phyloP scores from a whole-genome alignment of 2,888 invertebrate genomes.

The Drepana falcataria region DNA sequence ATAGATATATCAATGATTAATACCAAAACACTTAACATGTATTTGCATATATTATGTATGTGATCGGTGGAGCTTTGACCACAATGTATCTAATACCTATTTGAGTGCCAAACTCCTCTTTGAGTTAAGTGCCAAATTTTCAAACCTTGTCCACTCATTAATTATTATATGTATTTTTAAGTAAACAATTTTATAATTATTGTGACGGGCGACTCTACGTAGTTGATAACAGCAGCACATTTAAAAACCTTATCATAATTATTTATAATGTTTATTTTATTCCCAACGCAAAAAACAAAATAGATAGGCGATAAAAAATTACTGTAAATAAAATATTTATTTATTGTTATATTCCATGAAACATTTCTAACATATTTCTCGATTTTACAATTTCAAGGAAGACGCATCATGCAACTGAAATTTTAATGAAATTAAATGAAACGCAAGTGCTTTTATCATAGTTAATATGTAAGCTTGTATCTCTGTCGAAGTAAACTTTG shows the following conservation, averaged over 20 bases:
- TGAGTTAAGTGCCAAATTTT: too few relatives aligned
- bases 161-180: too few relatives aligned
- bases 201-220: background rate
- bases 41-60: too few relatives aligned
- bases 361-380: slow-evolving; percentile 73
- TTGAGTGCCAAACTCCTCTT: background rate
- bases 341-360: slow-evolving; percentile 75
- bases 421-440: slow-evolving; percentile 46
- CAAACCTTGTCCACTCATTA: too few relatives aligned
- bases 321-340: slow-evolving; percentile 78
- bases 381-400: slow-evolving; percentile 71
- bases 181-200: too few relatives aligned
- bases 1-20: too few relatives aligned
- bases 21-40: too few relatives aligned
- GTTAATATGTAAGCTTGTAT: slow-evolving; percentile 45
- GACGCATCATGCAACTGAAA: slow-evolving; percentile 62
- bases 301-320: slow-evolving; percentile 73
- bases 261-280: slow-evolving; percentile 5
- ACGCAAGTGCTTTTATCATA: slow-evolving; percentile 68
- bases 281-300: slow-evolving; percentile 53
- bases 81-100: background rate
- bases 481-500: slow-evolving; percentile 20
- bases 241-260: too few relatives aligned
- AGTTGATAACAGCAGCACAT: background rate
- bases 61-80: too few relatives aligned